Base-by-base conservation (phyloP, 2,888 invertebrate species). In the Cheiracanthium punctorium region DNA sequence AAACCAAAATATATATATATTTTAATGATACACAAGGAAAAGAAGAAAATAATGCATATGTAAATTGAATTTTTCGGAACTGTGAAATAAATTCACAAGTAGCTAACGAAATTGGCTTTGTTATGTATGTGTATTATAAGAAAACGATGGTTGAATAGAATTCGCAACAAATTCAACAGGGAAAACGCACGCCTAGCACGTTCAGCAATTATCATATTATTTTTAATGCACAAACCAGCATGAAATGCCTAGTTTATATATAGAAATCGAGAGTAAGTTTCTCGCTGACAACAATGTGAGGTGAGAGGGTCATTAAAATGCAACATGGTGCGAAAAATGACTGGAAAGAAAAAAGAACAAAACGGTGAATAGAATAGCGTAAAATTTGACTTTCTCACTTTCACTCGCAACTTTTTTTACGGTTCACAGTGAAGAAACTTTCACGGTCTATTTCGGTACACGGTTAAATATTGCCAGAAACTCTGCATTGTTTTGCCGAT, bases 351-450 rank as follows among this genome's bases (percentile, higher is more conserved):
- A n/a, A 48, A 17, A 17, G 17, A 48, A 24, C 24, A 58, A 58
- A 58, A 24, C 2, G 24, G 24, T 24, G 58, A 24, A 7, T 24
- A 58, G 24, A 58, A 24, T 24, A 58, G 58, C 58, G 58, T 24
- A 58, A 58, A 58, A 24, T 58, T 24, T 58, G 24, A 58, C 58
- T 58, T 58, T 58, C 58, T 58, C 58, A 58, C 24, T 58, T 20
- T 58, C 17, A 1, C 24, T n/a, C n/a, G 24, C 24, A 17, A 24
- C 58, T 17, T 24, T n/a, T n/a, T 58, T 58, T 24, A 58, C 58
- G 58, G 58, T 58, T 58, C 58, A 12, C 43, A 48, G 43, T 24
- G 58, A 58, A 58, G 24, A 17, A 48, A 24, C 58, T 24, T 58
- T 58, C 58, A 58, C 58, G 58, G 58, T 58, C 58, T 58, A 58